Base-by-base conservation (phyloP, 2,797 vertebrate genomes). In the Epinephelus awoara region DNA sequence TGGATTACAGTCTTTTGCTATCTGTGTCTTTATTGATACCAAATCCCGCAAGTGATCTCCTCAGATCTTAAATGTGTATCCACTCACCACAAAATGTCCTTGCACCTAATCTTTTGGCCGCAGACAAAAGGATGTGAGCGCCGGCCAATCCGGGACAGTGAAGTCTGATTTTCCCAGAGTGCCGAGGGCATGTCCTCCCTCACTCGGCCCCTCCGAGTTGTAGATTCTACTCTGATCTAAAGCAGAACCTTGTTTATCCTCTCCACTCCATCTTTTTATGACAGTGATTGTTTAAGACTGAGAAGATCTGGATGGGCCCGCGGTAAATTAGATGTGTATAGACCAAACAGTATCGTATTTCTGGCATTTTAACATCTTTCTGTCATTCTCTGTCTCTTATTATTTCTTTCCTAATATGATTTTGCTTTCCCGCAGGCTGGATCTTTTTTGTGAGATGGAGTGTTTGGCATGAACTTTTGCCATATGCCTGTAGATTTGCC, bases 391-490 rank as follows among this genome's bases (percentile, higher is more conserved):
- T 72, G 76, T 64, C 74, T 88, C 69, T 59, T 84, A 87, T 90
- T 91, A 79, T 85, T 89, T 80, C 67, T 77, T 83, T 88, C 71
- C 66, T 88, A 79, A 80, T 85, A 80, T 83, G 84, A 64, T 87
- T 91, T 91, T 75, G 52, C 90, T 89, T 90, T 92, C 77, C 88
- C 67, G 57, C 77, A 86, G 82, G 82, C 83, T 75, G 83, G 79
- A 78, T 88, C 63, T 83, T 79, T 89, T 92, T 84, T 90, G 81
- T 88, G 73, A 92, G 92, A 91, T 87, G 61, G 82, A 92, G 89
- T 89, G 82, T 94, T 94, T 94, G 93, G 93, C 90, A 93, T 94
- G 90, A 95, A 94, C 94, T 90, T 94, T 94, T 91, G 89, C 93
- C 93, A 91, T 93, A 91, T 93, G 92, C 94, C 92, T 93, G 93